These are phyloP conservation scores for Manduca sexta DNA, from an alignment of 1,140 invertebrate genomes.

Conservation along the genomic window DNA sequence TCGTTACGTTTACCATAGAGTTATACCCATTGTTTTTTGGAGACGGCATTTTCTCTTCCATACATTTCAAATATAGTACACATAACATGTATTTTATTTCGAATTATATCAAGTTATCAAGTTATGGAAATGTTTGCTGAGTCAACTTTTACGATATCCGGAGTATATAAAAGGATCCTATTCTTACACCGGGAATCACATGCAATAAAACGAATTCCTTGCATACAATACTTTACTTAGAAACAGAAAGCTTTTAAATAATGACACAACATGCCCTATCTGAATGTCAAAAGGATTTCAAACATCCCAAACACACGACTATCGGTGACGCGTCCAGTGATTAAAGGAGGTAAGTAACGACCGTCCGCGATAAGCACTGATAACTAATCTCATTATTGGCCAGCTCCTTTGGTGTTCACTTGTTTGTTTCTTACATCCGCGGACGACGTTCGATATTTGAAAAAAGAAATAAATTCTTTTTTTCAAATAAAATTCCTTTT, in stretches of 20 bases:
- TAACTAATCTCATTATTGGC: constrained; percentile 60
- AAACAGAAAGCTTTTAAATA: too few relatives aligned
- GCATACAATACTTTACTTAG: too few relatives aligned
- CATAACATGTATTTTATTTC: too few relatives aligned
- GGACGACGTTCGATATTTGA: constrained; percentile 5
- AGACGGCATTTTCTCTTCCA: background rate
- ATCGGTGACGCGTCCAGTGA: constrained; percentile 59
- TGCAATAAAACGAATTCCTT: too few relatives aligned
- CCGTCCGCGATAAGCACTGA: constrained; percentile 61
- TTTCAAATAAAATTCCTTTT: background rate
- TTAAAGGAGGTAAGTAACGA: constrained; percentile 65
- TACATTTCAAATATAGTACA: constrained; percentile 1
- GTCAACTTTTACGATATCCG: too few relatives aligned
- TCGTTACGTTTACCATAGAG: constrained; percentile 16
- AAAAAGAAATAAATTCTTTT: background rate
- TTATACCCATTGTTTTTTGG: background rate
- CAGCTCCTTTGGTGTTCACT: constrained; percentile 40
- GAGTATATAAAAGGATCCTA: too few relatives aligned
- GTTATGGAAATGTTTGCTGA: too few relatives aligned
- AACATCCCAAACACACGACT: constrained; percentile 29
- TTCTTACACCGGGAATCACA: too few relatives aligned
- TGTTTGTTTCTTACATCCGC: constrained; percentile 45
- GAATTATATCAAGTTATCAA: too few relatives aligned
- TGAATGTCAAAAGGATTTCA: constrained; percentile 1
- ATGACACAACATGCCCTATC: constrained; percentile 9